Conservation (phyloP, 1,140 invertebrate species). For the Euborellia annulipes region DNA sequence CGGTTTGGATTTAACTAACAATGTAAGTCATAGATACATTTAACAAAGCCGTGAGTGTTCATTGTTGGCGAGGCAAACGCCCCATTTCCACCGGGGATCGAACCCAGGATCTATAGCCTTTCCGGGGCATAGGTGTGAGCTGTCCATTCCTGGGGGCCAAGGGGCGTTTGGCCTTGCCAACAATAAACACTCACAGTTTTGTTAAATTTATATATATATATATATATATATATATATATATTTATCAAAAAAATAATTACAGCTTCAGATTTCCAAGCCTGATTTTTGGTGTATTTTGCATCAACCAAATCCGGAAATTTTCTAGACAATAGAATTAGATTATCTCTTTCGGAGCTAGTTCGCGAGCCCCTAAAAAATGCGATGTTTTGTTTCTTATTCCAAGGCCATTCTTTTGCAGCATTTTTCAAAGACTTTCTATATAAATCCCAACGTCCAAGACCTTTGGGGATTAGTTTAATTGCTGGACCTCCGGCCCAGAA, state of each 20-base stretch:
- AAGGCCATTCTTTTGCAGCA: constrained; percentile 49
- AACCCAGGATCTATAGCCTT: too few species aligned
- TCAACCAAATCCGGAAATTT: constrained; percentile 63
- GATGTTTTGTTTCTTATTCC: constrained; percentile 56
- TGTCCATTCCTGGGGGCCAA: too few species aligned
- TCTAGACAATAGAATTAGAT: constrained; percentile 72
- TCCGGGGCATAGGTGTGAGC: too few species aligned
- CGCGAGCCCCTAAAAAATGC: constrained; percentile 90
- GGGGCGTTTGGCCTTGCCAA: too few species aligned
- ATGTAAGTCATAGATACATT: too few species aligned
- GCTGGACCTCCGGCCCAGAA: constrained; percentile 97
- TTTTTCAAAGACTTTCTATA: constrained; percentile 53
- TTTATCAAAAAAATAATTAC: constrained; percentile 28
- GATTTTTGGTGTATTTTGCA: constrained; percentile 94
- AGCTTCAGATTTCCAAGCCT: constrained; percentile 89
- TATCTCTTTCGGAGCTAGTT: constrained; percentile 79
- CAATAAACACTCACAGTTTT: too few species aligned
- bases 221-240: too few species aligned
- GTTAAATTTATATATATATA: too few species aligned
- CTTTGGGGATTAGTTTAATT: constrained; percentile 79
- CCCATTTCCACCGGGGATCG: too few species aligned
- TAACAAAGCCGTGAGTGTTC: too few species aligned
- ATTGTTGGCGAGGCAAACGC: too few species aligned
- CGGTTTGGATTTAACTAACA: not conserved
- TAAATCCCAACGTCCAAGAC: constrained; percentile 83